Percentiles rank a stretch among this genome's conserved stretches.
phyloP scores from a whole-genome alignment of 2,888 invertebrate genomes.

The Reticulitermes lucifugus region DNA sequence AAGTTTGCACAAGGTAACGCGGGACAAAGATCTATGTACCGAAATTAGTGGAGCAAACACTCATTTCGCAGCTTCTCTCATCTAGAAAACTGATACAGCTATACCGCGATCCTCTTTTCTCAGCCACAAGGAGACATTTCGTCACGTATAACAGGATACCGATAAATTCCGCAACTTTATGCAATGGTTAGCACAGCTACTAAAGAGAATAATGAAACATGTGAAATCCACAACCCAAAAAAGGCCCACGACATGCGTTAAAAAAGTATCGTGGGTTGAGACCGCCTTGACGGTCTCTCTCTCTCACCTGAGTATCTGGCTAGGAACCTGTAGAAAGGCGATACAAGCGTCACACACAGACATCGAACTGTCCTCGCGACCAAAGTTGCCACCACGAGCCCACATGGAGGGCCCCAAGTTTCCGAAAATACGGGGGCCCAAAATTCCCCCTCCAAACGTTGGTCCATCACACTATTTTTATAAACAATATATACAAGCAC shows the following conservation, averaged over 20 bases:
- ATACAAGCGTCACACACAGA: constrained; percentile 57
- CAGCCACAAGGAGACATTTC: too few species aligned
- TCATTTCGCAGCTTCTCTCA: too few species aligned
- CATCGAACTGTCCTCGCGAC: constrained; percentile 49
- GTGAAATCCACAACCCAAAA: neutral
- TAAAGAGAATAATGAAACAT: neutral
- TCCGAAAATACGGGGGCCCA: constrained; percentile 37
- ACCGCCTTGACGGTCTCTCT: constrained; percentile 57
- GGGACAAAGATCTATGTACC: too few species aligned
- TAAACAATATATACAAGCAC: constrained; percentile 23
- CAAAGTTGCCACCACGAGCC: constrained; percentile 31
- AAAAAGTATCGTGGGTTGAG: neutral
- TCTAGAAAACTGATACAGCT: too few species aligned
- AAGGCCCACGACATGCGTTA: neutral
- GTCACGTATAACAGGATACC: too few species aligned
- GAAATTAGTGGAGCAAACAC: too few species aligned
- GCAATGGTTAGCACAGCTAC: too few species aligned
- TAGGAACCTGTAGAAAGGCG: constrained; percentile 66
- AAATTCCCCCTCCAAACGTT: constrained; percentile 32
- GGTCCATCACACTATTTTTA: constrained; percentile 38
- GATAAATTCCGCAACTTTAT: too few species aligned
- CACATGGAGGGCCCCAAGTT: constrained; percentile 33
- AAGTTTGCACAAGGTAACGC: too few species aligned
- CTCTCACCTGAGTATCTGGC: constrained; percentile 72
- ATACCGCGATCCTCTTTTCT: too few species aligned